Conservation (phyloP, 2,888 invertebrate species). For the Charanyca ferruginea region DNA sequence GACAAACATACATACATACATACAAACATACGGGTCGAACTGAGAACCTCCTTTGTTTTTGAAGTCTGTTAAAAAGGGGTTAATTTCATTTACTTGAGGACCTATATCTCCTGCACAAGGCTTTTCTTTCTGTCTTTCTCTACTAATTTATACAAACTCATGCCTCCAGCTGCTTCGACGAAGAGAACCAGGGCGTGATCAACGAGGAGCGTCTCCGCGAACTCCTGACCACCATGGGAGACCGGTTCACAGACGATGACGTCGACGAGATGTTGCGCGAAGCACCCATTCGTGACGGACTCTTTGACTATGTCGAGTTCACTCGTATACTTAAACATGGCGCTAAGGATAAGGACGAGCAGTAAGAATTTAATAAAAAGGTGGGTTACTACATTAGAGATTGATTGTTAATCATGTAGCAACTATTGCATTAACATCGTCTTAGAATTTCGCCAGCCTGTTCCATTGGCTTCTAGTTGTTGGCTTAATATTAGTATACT, state of each 20-base stretch:
- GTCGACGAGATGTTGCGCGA: slow-evolving; percentile 99
- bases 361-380: slow-evolving; percentile 85
- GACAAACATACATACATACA: too few species aligned
- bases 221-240: slow-evolving; percentile 99
- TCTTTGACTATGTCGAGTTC: slow-evolving; percentile 99
- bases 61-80: too few species aligned
- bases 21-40: too few species aligned
- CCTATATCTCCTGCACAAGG: too few species aligned
- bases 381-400: slow-evolving; percentile 60
- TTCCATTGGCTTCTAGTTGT: slow-evolving; percentile 8
- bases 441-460: neutral
- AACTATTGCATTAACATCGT: slow-evolving; percentile 12
- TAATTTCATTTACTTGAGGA: too few species aligned
- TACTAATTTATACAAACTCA: neutral
- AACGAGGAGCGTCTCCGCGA: slow-evolving; percentile 98
- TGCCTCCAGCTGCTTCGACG: slow-evolving; percentile 96
- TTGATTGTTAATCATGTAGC: slow-evolving; percentile 27
- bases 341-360: slow-evolving; percentile 99
- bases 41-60: too few species aligned
- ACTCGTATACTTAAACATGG: slow-evolving; percentile 99
- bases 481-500: neutral
- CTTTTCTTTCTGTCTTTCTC: too few species aligned
- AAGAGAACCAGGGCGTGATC: slow-evolving; percentile 97
- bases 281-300: slow-evolving; percentile 98
- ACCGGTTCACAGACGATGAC: slow-evolving; percentile 98